These are phyloP conservation scores for Phoeniculus purpureus DNA, from an alignment of 2,797 vertebrate genomes.

Conservation along the genomic window DNA sequence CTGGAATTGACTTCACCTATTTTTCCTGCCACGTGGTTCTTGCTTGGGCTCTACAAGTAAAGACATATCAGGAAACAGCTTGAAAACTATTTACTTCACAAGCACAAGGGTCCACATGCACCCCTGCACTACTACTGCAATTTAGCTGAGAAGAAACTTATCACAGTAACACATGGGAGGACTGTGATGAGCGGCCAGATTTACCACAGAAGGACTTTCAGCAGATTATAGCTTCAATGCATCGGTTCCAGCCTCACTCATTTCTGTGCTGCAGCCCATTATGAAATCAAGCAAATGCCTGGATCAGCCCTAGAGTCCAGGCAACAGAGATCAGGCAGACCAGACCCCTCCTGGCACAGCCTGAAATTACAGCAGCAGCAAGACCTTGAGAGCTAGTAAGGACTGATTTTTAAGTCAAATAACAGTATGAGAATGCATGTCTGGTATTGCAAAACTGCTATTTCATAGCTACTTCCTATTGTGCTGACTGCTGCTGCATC, in stretches of 20 bases:
- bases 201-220: background rate
- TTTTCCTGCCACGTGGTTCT: background rate
- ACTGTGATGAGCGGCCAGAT: background rate
- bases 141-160: background rate
- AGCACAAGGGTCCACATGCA: background rate
- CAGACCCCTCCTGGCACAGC: background rate
- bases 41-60: background rate
- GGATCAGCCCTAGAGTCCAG: background rate
- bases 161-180: background rate
- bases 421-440: accelerated
- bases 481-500: background rate
- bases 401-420: background rate
- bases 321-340: background rate
- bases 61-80: background rate
- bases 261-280: background rate
- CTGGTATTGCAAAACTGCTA: background rate
- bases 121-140: too few species aligned
- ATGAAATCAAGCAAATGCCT: background rate
- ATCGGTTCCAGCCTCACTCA: background rate
- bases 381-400: background rate
- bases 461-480: background rate
- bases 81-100: background rate
- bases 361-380: background rate
- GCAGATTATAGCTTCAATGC: background rate
- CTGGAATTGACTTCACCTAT: background rate